These are phyloP conservation scores for Acleris holmiana DNA, from an alignment of 2,888 invertebrate genomes.

Conservation along the genomic window DNA sequence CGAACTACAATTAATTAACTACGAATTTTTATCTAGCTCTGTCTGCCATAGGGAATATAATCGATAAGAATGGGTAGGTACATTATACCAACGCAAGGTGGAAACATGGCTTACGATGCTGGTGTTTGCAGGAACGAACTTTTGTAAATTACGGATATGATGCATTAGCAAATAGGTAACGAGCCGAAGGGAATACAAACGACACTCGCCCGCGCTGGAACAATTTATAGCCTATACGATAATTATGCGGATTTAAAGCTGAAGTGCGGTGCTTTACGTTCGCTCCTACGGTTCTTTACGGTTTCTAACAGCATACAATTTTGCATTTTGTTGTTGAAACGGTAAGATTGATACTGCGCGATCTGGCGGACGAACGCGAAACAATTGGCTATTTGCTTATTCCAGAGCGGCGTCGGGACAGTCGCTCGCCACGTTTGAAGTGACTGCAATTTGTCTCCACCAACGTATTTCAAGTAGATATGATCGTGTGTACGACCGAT, in stretches of 20 bases:
- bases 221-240: constrained; percentile 77
- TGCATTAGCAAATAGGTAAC: constrained; percentile 40
- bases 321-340: constrained; percentile 61
- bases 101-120: constrained; percentile 18
- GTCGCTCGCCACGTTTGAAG: constrained; percentile 71
- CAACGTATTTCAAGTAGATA: constrained; percentile 79
- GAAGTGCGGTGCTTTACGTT: constrained; percentile 70
- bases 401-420: constrained; percentile 61
- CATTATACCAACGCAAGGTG: constrained; percentile 44
- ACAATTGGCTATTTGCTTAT: constrained; percentile 72
- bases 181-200: constrained; percentile 52
- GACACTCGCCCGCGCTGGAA: constrained; percentile 57
- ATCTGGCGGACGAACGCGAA: constrained; percentile 53
- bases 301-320: constrained; percentile 58
- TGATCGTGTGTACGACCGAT: constrained; percentile 74
- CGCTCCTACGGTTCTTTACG: constrained; percentile 70
- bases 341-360: constrained; percentile 56
- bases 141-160: constrained; percentile 33
- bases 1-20: constrained; percentile 58
- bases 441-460: constrained; percentile 79
- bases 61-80: constrained; percentile 47
- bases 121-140: constrained; percentile 13
- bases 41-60: constrained; percentile 51
- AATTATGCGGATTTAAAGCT: constrained; percentile 78
- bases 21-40: constrained; percentile 56